Percentiles rank a stretch among this genome's conserved stretches.
phyloP scores from a whole-genome alignment of 2,888 invertebrate genomes.

The Cantharis rufa region DNA sequence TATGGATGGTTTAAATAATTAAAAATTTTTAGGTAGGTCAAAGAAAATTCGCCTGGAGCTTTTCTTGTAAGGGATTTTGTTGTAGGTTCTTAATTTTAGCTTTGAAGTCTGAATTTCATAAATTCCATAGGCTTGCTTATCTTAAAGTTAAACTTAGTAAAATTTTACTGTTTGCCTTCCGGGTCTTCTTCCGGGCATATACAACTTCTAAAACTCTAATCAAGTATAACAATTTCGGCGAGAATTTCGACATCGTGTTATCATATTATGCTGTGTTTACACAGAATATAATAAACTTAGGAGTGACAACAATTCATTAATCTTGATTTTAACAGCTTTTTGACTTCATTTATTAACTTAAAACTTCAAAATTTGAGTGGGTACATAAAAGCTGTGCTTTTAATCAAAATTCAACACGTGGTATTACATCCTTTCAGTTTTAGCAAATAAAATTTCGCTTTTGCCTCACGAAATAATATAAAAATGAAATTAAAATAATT shows the following conservation, averaged over 20 bases:
- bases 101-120: conserved; percentile 34
- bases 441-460: not conserved
- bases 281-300: not conserved
- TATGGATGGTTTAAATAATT: conserved; percentile 28
- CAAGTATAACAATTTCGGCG: conserved; percentile 25
- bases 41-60: conserved; percentile 17
- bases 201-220: conserved; percentile 22
- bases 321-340: not conserved
- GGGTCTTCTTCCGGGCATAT: conserved; percentile 30
- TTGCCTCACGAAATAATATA: not conserved
- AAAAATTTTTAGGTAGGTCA: conserved; percentile 27
- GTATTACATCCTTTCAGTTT: not conserved
- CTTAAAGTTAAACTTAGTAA: conserved; percentile 28
- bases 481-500: not conserved
- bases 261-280: not conserved
- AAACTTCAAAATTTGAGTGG: not conserved
- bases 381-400: not conserved
- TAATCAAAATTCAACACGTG: not conserved
- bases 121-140: conserved; percentile 33
- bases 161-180: conserved; percentile 32
- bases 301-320: not conserved
- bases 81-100: conserved; percentile 27
- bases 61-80: conserved; percentile 21
- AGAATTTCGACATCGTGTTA: conserved; percentile 10
- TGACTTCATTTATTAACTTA: not conserved